Conservation (phyloP, 2,113 vertebrate species). For the Odontesthes bonariensis region DNA sequence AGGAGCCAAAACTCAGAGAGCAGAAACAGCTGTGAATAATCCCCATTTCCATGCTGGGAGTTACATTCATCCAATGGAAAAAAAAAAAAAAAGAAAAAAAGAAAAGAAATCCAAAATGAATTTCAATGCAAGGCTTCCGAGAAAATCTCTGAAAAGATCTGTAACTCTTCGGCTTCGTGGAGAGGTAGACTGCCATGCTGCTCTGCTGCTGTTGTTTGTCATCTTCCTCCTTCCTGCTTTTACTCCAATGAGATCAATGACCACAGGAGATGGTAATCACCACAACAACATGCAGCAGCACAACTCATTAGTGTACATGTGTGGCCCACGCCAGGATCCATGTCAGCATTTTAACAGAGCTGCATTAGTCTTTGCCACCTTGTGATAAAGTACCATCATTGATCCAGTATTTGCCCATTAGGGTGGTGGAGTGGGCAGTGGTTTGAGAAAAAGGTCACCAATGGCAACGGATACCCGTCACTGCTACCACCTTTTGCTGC, state of each 20-base stretch:
- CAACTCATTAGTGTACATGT: conserved; percentile 77
- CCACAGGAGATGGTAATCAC: conserved; percentile 74
- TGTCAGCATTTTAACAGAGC: conserved; percentile 65
- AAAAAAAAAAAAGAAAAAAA: conserved; percentile 28
- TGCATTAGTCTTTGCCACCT: conserved; percentile 71
- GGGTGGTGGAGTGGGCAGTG: conserved; percentile 19
- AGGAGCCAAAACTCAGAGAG: conserved; percentile 60
- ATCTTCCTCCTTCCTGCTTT: conserved; percentile 49
- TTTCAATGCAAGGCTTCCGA: conserved; percentile 40
- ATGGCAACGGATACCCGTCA: conserved; percentile 20
- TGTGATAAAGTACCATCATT: conserved; percentile 66
- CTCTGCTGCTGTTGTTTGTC: conserved; percentile 44
- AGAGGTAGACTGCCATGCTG: conserved; percentile 39
- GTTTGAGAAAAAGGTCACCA: conserved; percentile 37
- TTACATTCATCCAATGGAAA: conserved; percentile 46
- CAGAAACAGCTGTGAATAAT: conserved; percentile 73
- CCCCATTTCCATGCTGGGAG: conserved; percentile 61
- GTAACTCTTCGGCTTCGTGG: conserved; percentile 39
- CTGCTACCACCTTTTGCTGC: not conserved
- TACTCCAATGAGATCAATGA: conserved; percentile 66
- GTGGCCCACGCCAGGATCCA: conserved; percentile 68
- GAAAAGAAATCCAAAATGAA: conserved; percentile 58
- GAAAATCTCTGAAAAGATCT: conserved; percentile 41
- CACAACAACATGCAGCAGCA: conserved; percentile 66
- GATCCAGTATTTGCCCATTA: conserved; percentile 51